Evolutionary conservation across 2,113 vertebrate genomes (phyloP), one percentile per base, ranked within the genome.

Genomic region (Ailuropoda melanoleuca): DNA sequence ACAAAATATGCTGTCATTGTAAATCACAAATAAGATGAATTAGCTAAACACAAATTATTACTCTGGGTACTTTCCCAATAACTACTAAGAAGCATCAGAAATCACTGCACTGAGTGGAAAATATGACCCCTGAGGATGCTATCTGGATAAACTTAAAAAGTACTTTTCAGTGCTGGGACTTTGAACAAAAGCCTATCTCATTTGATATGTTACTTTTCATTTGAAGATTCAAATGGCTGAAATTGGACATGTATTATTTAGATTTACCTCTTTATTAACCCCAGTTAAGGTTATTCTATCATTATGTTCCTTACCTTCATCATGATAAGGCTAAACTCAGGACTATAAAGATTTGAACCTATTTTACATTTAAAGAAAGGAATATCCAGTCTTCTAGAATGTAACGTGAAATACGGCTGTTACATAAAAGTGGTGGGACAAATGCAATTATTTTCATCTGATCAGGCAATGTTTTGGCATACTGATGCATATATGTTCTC

Each of bases 221-320:
- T 94, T 92, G 70, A 96, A 97, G 96, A 97, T 93, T 77, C 43
- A 56, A 93, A 75, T 53, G 60, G 60, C 39, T 96, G 70, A 96
- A 93, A 90, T 23, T 37, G 72, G 70, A 87, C 43, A 78, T 78
- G 7, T 88, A 90, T 97, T 95, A 96, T 90, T 97, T 93, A 97
- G 56, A 89, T 96, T 72, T 75, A 83, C 56, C 60, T 96, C 84
- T 66, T n/a, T 26, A 77, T 46, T 89, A 92, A 97, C 39, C 74
- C 68, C 39, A 62, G 10, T 68, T 74, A 96, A 93, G 48, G 17
- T 37, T 37, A 21, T 15, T 80, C 53, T 82, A 70, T 72, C 34
- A 64, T 90, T 97, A 93, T 50, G 29, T 37, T 68, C 53, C 37
- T 90, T 34, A 81, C 48, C 43, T 85, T 88, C 58, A 86, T 93